phyloP scores from a whole-genome alignment of 2,888 invertebrate species.

The Scelioninae gen. 2 region DNA sequence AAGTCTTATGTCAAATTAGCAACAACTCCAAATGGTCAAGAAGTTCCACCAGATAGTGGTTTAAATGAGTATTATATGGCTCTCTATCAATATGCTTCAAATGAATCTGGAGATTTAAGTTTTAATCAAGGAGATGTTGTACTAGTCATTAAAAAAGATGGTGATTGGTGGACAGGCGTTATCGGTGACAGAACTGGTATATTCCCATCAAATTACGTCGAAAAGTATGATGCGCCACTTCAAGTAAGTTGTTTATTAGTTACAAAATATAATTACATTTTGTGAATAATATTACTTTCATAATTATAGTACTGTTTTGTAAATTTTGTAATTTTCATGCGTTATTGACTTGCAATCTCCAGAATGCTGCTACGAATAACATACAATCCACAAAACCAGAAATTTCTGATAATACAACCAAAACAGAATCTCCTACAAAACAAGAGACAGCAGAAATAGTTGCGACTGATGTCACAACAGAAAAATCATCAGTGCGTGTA shows the following conservation, averaged over 20 bases:
- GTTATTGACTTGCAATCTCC: slow-evolving; percentile 44
- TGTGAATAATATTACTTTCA: background rate
- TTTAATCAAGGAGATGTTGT: slow-evolving; percentile 92
- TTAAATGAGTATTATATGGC: slow-evolving; percentile 88
- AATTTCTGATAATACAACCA: slow-evolving; percentile 13
- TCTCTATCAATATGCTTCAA: slow-evolving; percentile 91
- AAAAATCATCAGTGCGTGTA: slow-evolving; percentile 46
- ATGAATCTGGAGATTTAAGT: slow-evolving; percentile 92
- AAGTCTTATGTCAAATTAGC: slow-evolving; percentile 78
- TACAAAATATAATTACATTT: background rate
- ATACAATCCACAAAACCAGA: slow-evolving; percentile 29
- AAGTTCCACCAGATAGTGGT: slow-evolving; percentile 68
- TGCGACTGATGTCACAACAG: slow-evolving; percentile 15
- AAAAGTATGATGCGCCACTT: slow-evolving; percentile 78
- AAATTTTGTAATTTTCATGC: slow-evolving; percentile 21
- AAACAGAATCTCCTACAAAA: slow-evolving; percentile 33
- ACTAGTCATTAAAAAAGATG: slow-evolving; percentile 90
- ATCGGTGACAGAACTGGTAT: slow-evolving; percentile 90
- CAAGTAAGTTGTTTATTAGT: slow-evolving; percentile 70
- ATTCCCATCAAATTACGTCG: slow-evolving; percentile 98
- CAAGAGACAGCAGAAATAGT: slow-evolving; percentile 23
- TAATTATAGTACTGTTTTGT: background rate
- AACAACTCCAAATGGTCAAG: slow-evolving; percentile 63
- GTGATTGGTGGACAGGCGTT: slow-evolving; percentile 99
- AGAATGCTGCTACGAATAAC: slow-evolving; percentile 42